These are phyloP conservation scores for Benthosema pterotum DNA, from an alignment of 2,797 vertebrate species.

Conservation along the genomic window DNA sequence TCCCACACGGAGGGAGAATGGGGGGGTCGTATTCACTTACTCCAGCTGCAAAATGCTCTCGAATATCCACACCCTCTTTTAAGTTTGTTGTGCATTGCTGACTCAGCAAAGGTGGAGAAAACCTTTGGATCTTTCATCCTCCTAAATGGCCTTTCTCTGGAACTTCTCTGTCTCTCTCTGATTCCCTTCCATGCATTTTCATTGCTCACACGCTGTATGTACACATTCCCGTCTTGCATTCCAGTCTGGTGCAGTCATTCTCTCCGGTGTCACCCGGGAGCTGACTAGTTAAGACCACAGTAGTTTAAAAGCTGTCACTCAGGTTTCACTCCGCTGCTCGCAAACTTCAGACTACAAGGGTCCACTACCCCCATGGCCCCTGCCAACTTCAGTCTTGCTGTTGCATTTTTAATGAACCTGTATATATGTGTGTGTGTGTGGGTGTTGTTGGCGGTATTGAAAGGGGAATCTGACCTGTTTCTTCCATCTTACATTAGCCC, in stretches of 20 bases:
- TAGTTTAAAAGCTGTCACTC: slow-evolving; percentile 48
- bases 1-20: slow-evolving; percentile 60
- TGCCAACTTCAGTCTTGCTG: slow-evolving; percentile 34
- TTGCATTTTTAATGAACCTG: slow-evolving; percentile 65
- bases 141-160: slow-evolving; percentile 13
- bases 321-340: slow-evolving; percentile 40
- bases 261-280: slow-evolving; percentile 16
- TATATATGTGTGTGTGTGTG: slow-evolving; percentile 1
- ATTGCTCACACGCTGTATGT: slow-evolving; percentile 16
- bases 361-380: slow-evolving; percentile 40
- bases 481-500: too few relatives aligned
- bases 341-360: slow-evolving; percentile 38
- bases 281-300: slow-evolving; percentile 29
- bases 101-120: slow-evolving; percentile 61
- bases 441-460: slow-evolving; percentile 39
- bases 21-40: slow-evolving; percentile 52
- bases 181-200: neutral
- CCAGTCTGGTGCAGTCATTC: slow-evolving; percentile 28
- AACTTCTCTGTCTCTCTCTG: slow-evolving; percentile 12
- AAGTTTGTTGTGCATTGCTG: slow-evolving; percentile 63
- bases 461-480: neutral
- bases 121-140: neutral
- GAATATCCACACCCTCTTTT: slow-evolving; percentile 55
- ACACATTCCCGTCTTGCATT: slow-evolving; percentile 24
- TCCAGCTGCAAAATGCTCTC: slow-evolving; percentile 59